Base-by-base conservation (phyloP, 2,797 vertebrate genomes). In the Echeneis naucrates region DNA sequence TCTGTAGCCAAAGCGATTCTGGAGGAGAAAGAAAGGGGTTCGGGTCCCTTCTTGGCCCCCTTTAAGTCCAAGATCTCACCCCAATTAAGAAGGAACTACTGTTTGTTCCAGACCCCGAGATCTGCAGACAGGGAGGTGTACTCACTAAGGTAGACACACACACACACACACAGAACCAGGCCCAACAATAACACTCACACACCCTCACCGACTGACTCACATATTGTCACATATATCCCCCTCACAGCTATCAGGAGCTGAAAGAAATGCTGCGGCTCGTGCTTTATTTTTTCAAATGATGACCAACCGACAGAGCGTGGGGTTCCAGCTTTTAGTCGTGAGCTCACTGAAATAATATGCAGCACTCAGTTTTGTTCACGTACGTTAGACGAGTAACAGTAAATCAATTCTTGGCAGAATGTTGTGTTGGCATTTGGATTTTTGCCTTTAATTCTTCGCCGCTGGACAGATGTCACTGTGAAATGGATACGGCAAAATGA, bases 71-170 rank as follows among this genome's bases (percentile, higher is more conserved):
- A 88, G 87, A 92, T 94, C 92, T 94, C 92, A 94, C 93, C 93
- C 94, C 94, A 95, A 95, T 95, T 95, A 95, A 93, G 89, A 73
- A 90, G 90, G 88, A 93, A 93, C 92, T 90, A 84, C 88, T 91
- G 94, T 92, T 93, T 90, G 88, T 90, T 94, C 82, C 88, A 92
- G 83, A 89, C 84, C 86, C 81, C 78, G 84, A 88, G 87, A 89
- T 90, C 78, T 73, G 55, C 88, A 91, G 82, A 83, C 87, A 88
- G 82, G 85, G 89, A 90, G 85, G 88, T 86, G 82, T 38, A 65
- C 83, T 40, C 70, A 71, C 77, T n/a, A 50, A 78, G 68, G 75
- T 75, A 63, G 57, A 77, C 50, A 35, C 60, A 38, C 68, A 17
- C 80, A 45, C 71, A 74, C n/a, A 68, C 56, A 30, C 30, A 30